Evolutionary conservation across 2,113 vertebrate species (phyloP).

Genomic region (Colius striatus): DNA sequence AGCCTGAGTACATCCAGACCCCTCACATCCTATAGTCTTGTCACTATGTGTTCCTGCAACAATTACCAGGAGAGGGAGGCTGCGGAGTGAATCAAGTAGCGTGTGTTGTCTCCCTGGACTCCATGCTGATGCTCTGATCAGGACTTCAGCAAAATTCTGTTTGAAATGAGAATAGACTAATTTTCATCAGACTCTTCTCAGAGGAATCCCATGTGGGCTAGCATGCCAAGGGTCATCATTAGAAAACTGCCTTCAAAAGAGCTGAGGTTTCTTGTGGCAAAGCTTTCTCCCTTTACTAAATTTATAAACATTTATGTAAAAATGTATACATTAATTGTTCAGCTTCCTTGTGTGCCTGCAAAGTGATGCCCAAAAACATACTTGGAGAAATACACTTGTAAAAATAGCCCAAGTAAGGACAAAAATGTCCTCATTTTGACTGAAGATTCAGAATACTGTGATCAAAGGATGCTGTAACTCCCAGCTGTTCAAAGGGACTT

Average conservation of each 20-base stretch:
- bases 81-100: constrained; percentile 84
- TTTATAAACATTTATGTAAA: constrained; percentile 95
- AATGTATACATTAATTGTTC: constrained; percentile 84
- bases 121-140: constrained; percentile 94
- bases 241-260: constrained; percentile 93
- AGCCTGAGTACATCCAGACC: constrained; percentile 97
- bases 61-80: constrained; percentile 91
- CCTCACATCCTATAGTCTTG: constrained; percentile 90
- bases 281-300: constrained; percentile 86
- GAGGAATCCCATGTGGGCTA: constrained; percentile 92
- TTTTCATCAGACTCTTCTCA: constrained; percentile 95
- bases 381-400: constrained; percentile 71
- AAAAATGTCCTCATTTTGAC: constrained; percentile 85
- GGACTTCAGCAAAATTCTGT: constrained; percentile 97
- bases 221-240: constrained; percentile 99
- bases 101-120: constrained; percentile 89
- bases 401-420: constrained; percentile 76
- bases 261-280: constrained; percentile 84
- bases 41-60: constrained; percentile 92
- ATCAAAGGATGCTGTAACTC: constrained; percentile 92
- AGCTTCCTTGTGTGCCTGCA: constrained; percentile 51
- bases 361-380: constrained; percentile 69
- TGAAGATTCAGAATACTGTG: constrained; percentile 92
- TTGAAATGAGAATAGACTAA: constrained; percentile 99
- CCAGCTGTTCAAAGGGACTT: constrained; percentile 97